Percentiles rank a stretch among this genome's conserved stretches.
phyloP scores from a whole-genome alignment of 2,888 invertebrate species.

The Andrena bucephala region DNA sequence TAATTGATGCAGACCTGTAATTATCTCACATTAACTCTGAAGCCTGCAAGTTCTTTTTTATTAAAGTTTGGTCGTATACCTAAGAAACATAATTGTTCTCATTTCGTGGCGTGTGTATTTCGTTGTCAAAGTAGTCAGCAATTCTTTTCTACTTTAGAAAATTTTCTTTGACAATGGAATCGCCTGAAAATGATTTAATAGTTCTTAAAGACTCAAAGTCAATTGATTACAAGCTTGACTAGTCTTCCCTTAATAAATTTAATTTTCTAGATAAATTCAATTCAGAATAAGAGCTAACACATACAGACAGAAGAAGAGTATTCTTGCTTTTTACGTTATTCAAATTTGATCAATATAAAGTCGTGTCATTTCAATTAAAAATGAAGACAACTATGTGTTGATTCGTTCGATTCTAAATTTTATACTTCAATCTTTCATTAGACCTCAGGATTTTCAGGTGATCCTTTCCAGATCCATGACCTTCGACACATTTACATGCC shows the following conservation, averaged over 20 bases:
- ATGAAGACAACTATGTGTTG: no score
- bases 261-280: background rate
- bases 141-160: background rate
- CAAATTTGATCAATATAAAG: background rate
- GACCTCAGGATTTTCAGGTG: slow-evolving; percentile 23
- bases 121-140: background rate
- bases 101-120: background rate
- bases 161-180: background rate
- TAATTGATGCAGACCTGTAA: no score
- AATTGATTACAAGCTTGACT: no score
- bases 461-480: background rate
- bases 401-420: background rate
- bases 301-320: no score
- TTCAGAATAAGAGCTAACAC: background rate
- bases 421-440: background rate
- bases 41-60: no score
- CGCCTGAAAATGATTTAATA: background rate
- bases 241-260: background rate
- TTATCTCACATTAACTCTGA: no score
- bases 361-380: background rate
- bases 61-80: no score
- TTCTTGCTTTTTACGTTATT: no score
- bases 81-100: background rate
- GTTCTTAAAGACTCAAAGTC: no score
- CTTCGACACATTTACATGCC: no score